Conservation (phyloP, 53 echinoderm and acorn worm genomes). For the Hippasteria phrygiana region DNA sequence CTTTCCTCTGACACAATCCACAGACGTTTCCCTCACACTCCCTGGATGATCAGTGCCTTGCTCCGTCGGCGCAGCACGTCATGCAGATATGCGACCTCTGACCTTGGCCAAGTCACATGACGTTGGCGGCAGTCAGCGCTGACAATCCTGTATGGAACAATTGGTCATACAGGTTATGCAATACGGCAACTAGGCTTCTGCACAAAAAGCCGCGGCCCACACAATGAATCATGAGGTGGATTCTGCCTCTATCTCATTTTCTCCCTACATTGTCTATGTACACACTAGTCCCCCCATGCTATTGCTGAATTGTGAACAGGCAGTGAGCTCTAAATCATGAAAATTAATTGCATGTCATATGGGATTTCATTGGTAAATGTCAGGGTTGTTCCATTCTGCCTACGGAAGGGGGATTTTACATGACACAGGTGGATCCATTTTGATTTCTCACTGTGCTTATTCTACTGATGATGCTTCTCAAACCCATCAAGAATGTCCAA, state of each 20-base stretch:
- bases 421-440: not conserved
- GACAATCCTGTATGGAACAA: conserved; percentile 41
- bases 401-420: not conserved
- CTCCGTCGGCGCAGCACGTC: conserved; percentile 49
- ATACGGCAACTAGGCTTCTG: conserved; percentile 25
- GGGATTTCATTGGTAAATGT: conserved; percentile 64
- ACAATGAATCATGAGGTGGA: conserved; percentile 21
- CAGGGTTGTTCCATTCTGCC: conserved; percentile 49
- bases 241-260: conserved; percentile 18
- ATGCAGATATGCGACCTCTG: conserved; percentile 63
- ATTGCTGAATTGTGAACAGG: conserved; percentile 54
- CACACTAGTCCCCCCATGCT: conserved; percentile 36
- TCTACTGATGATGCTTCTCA: not conserved
- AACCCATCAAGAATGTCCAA: not conserved
- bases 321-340: conserved; percentile 72
- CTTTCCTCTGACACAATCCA: conserved; percentile 55
- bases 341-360: conserved; percentile 76
- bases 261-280: conserved; percentile 8
- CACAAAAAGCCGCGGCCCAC: not conserved
- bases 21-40: conserved; percentile 66
- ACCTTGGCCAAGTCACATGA: conserved; percentile 47
- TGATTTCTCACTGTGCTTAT: not conserved
- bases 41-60: conserved; percentile 53
- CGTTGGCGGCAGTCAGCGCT: conserved; percentile 11
- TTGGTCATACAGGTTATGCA: conserved; percentile 51